Base-by-base conservation (phyloP, 2,113 vertebrate genomes). In the Chamaea fasciata region DNA sequence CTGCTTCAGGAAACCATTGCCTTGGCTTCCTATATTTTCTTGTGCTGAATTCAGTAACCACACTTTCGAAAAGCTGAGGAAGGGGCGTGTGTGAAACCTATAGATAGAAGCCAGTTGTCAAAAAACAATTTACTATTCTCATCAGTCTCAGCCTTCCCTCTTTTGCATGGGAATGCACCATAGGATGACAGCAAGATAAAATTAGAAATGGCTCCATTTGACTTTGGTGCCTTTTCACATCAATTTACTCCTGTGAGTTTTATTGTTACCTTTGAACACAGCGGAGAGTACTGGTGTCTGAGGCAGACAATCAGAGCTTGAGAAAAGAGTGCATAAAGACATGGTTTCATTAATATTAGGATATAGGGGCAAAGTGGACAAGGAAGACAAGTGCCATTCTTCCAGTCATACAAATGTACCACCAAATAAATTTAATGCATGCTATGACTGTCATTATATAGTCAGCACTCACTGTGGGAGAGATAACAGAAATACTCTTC, bases 101-200 rank as follows among this genome's bases (percentile, higher is more conserved):
- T 86, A 92, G 75, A 81, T 87, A 80, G 81, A 95, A 95, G 31
- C 35, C 47, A 93, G 59, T 79, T 97, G 89, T 90, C 92, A 90
- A 80, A 96, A 96, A 94, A 23, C 74, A 96, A 81, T 95, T 94
- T 92, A 91, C 60, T 87, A 64, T 94, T 91, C 92, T 93, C 87
- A 78, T 93, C 87, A 90, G 46, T 83, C 67, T 87, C 90, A 92
- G 41, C 69, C 87, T 94, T 82, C 53, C 64, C 73, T 96, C 82
- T 94, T 70, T 63, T 83, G 75, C 47, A 46, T 69, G 56, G 68
- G 73, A 94, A 74, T 31, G 63, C 63, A 91, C 50, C 56, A 53
- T 31, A 73, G 62, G 39, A 82, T 94, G 96, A 94, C 82, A 97
- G 70, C 10, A 92, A 93, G 73, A 81, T 63, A 90, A 96, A 97